Conservation (phyloP, 2,888 invertebrate genomes). For the Trachelus stipa region DNA sequence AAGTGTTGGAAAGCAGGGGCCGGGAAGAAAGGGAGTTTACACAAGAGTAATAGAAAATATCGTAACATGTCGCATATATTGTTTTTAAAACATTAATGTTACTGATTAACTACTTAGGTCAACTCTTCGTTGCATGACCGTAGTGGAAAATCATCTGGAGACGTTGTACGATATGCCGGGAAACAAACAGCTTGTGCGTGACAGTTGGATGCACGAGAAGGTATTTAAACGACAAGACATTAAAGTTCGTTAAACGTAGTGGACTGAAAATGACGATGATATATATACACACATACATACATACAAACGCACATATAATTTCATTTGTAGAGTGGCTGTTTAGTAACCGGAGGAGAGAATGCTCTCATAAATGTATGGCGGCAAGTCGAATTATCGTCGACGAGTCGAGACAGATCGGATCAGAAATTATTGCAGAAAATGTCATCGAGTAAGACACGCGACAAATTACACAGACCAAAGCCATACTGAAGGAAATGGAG, state of each 20-base stretch:
- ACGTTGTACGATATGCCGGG: constrained; percentile 71
- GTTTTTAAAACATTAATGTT: no score
- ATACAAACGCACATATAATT: background rate
- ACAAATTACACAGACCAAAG: constrained; percentile 54
- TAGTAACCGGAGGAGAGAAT: constrained; percentile 81
- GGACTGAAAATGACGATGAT: no score
- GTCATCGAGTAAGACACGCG: constrained; percentile 48
- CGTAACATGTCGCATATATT: constrained; percentile 18
- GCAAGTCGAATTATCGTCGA: constrained; percentile 35
- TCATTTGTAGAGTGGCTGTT: constrained; percentile 69
- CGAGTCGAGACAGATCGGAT: constrained; percentile 36
- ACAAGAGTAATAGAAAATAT: background rate
- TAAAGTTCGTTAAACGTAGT: no score
- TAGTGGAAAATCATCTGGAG: constrained; percentile 69
- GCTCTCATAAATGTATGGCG: constrained; percentile 78
- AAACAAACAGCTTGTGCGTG: constrained; percentile 80
- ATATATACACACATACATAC: background rate
- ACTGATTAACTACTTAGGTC: no score
- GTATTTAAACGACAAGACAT: constrained; percentile 62
- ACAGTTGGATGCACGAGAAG: constrained; percentile 74
- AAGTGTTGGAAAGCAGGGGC: no score
- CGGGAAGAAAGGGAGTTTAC: constrained; percentile 19
- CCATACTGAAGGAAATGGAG: constrained; percentile 45
- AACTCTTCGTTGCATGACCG: constrained; percentile 59
- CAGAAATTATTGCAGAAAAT: constrained; percentile 50